phyloP scores from a whole-genome alignment of 2,888 invertebrate genomes.

The Lepidocyrtinus sp. region DNA sequence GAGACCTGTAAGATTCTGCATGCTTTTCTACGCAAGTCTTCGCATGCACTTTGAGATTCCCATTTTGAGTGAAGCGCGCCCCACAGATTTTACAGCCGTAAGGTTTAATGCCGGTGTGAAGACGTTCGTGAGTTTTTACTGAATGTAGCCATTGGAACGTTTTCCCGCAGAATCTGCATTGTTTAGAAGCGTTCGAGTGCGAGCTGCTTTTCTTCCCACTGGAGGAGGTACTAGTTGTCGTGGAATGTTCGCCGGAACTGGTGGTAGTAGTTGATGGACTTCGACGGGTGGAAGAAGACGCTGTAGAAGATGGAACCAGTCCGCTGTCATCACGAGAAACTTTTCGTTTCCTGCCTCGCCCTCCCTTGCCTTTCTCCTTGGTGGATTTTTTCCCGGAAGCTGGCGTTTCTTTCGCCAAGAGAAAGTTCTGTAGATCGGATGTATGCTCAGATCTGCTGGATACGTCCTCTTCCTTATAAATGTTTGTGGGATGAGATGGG shows the following conservation, averaged over 20 bases:
- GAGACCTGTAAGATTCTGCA: slow-evolving; percentile 46
- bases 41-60: slow-evolving; percentile 58
- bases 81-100: slow-evolving; percentile 57
- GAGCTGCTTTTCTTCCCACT: background rate
- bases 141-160: slow-evolving; percentile 59
- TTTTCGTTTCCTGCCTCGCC: slow-evolving; percentile 16
- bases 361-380: background rate
- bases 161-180: slow-evolving; percentile 56
- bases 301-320: slow-evolving; percentile 38
- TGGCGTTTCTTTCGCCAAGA: background rate
- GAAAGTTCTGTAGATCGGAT: background rate
- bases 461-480: background rate
- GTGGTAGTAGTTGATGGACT: slow-evolving; percentile 31
- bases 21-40: slow-evolving; percentile 59
- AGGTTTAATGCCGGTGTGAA: slow-evolving; percentile 55
- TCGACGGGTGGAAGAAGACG: background rate
- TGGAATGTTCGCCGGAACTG: background rate
- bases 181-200: slow-evolving; percentile 48
- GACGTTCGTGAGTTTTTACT: slow-evolving; percentile 56
- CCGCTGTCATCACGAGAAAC: slow-evolving; percentile 10
- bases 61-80: slow-evolving; percentile 54
- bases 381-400: background rate
- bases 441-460: background rate
- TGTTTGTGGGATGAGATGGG: slow-evolving; percentile 2
- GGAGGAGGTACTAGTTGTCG: slow-evolving; percentile 1